A percentile compares a stretch with the other conserved stretches of the same genome.
Conservation (phyloP, 2,797 vertebrate species). For the Rhynchonycteris naso region DNA sequence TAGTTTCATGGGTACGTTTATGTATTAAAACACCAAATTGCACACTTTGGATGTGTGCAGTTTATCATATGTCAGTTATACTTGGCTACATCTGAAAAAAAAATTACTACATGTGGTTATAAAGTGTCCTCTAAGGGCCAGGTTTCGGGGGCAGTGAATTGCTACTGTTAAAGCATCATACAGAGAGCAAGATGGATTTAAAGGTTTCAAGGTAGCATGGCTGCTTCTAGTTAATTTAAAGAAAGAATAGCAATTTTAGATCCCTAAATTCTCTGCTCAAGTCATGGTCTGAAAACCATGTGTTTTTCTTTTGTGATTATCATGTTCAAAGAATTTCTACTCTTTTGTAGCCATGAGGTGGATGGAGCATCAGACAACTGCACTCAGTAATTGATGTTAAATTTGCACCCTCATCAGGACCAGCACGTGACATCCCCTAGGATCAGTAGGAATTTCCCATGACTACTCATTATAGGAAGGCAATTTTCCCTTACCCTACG, state of each 20-base stretch:
- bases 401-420: neutral
- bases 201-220: neutral
- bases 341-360: neutral
- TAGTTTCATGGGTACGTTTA: neutral
- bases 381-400: neutral
- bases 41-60: neutral
- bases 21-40: neutral
- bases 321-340: neutral
- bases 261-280: neutral
- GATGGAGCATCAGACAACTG: neutral
- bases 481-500: neutral
- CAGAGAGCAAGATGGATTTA: neutral
- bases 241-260: neutral
- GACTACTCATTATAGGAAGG: neutral
- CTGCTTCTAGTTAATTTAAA: neutral
- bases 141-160: neutral
- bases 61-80: neutral
- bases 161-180: neutral
- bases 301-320: neutral
- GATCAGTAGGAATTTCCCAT: neutral
- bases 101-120: neutral
- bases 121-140: neutral
- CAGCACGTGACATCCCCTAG: neutral
- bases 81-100: neutral
- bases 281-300: neutral